These are phyloP conservation scores for Dicyrtomina minuta DNA, from an alignment of 2,888 invertebrate genomes.

Conservation along the genomic window DNA sequence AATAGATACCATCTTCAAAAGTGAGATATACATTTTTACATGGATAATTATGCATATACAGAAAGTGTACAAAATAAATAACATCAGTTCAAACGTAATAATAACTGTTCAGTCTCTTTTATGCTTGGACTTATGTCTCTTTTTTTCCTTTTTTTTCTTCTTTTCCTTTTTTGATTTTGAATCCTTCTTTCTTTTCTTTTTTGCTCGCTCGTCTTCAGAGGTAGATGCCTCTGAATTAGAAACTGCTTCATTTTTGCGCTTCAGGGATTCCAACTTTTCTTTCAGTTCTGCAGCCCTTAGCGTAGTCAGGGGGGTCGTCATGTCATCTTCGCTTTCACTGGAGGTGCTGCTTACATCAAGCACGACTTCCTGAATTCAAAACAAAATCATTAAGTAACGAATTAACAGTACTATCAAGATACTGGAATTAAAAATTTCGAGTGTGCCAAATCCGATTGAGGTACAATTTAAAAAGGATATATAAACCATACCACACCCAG, in stretches of 20 bases:
- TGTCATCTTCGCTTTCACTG: constrained; percentile 75
- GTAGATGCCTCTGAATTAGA: neutral
- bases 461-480: too few species aligned
- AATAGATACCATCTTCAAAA: too few species aligned
- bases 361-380: constrained; percentile 58
- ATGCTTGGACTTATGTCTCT: constrained; percentile 21
- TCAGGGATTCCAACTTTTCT: constrained; percentile 45
- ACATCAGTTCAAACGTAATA: neutral
- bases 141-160: constrained; percentile 27
- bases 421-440: too few species aligned
- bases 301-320: constrained; percentile 78
- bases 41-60: neutral
- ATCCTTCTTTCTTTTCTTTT: constrained; percentile 20
- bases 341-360: constrained; percentile 93
- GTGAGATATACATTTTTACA: neutral
- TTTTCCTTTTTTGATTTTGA: constrained; percentile 30
- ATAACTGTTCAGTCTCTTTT: constrained; percentile 10
- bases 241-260: constrained; percentile 54
- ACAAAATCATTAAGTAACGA: neutral
- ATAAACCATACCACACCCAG: too few species aligned
- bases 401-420: neutral
- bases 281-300: constrained; percentile 73
- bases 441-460: too few species aligned
- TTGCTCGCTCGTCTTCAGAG: constrained; percentile 16
- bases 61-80: neutral